Evolutionary conservation across 30 jellyfish, hydroid and myxozoan species (phyloP), one percentile per base, ranked within the genome.

Genomic region (Aurelia coerulea): DNA sequence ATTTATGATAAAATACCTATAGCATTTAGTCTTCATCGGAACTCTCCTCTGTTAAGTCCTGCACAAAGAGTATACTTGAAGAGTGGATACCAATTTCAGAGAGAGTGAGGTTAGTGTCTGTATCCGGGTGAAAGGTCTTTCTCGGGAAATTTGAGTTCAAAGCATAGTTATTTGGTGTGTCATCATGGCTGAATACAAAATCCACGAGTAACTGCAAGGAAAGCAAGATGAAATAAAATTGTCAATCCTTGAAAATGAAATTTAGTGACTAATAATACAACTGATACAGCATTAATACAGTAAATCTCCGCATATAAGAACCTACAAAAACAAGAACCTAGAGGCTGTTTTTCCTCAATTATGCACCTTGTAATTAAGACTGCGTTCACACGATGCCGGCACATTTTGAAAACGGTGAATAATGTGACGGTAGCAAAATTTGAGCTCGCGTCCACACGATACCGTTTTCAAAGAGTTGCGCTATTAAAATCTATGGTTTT

Each of bases 61-160:
- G 98, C 65, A 92, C 96, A 80, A 92, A 86, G 51, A 92, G 81
- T 10, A 89, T 72, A 10, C 91, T 62, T 37, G 98, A 84, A 4
- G 96, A 79, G 73, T 68, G 65, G 13, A 92, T 49, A 39, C 98
- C 98, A 66, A 77, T 68, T 5, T 87, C 98, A 6, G 81, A 88
- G n/a, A 92, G 73, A 5, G 95, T 76, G 7, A 62, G 35, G n/a
- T 64, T 19, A n/a, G 75, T 74, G 87, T 75, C 76, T 8, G 33
- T 58, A 23, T 76, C 89, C 7, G 85, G 74, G 53, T 76, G 90
- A 78, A 74, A 92, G 1, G 96, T 62, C 85, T 87, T 92, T 65
- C 98, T 54, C 49, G 98, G 98, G 82, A 79, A 92, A 74, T 85
- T 92, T 70, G 98, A 79, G 59, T 80, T 76, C 17, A 92, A 51